Evolutionary conservation across 1,140 invertebrate genomes (phyloP), one percentile per base, ranked within the genome.

Genomic region (Zelostemma sp.): DNA sequence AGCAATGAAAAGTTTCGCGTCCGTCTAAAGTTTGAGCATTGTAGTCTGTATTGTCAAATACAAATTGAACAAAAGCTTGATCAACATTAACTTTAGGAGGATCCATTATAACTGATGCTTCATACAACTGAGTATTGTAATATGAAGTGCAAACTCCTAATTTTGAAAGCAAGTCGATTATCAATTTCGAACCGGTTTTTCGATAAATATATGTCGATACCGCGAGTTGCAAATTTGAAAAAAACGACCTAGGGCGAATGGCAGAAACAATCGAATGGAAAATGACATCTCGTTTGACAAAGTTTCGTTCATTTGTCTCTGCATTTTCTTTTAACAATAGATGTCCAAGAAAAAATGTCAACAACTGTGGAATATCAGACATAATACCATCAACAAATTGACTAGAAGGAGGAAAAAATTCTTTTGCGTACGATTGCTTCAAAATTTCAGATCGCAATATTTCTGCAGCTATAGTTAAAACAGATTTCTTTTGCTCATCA

Each of bases 31-130:
- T 62, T 73, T 60, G 35, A 38, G 76, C 73, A 79, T 80, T 81
- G 46, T 80, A 78, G 71, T 82, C 76, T 4, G 76, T 75, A 77
- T 79, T 82, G 58, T 80, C 77, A 73, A 58, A 75, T 64, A 77
- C 74, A 74, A 78, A 77, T 72, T 80, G 76, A 47, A 73, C 57
- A 62, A 78, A 54, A 11, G 72, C 57, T 57, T 65, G 68, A 25
- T 68, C 66, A 67, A 73, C 35, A 53, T 49, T 12, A 18, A 25
- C 8, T 55, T 56, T 50, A 8, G 51, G 69, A 60, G 71, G 73
- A 56, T 75, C 56, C 17, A 71, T 73, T 74, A 79, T 76, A 62
- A 74, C 70, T 72, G 76, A 78, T 69, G 73, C 74, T 80, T 84
- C 78, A 75, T 79, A 78, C 58, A 67, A 47, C 66, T 72, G n/a